Base-by-base conservation (phyloP, 2,797 vertebrate species). In the Sus cebifrons region DNA sequence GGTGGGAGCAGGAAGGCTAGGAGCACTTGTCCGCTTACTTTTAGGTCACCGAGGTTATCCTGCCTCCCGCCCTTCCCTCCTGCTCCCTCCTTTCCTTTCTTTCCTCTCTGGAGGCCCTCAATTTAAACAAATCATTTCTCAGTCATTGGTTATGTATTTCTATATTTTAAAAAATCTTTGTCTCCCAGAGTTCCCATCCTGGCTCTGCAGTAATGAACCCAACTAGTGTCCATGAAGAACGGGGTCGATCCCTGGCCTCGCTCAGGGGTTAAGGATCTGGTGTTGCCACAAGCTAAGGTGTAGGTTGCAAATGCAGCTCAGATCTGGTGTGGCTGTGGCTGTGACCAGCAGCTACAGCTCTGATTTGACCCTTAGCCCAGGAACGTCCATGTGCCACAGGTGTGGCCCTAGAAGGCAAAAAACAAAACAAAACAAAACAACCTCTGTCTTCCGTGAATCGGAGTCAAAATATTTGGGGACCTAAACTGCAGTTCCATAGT, bases 381-480 rank as follows among this genome's bases (percentile, higher is more conserved):
- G 44, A 49, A 49, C 44, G 6, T 49, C 44, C 44, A 6, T 49
- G 6, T 10, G 44, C 44, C 44, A 49, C 44, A 49, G 44, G 44
- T 49, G 44, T 49, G 44, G 44, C 44, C 44, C 44, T 49, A 49
- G 6, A 49, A 49, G 9, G 44, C 44, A 49, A 49, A 49, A 36
- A 36, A 36, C 36, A 36, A 36, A 36, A 36, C 36, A 4, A 49
- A 49, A 49, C 6, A 6, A 27, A 64, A 83, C 74, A 12, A 70
- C 77, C 58, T 78, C 62, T 95, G 40, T 88, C n/a, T 82, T 95
- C 40, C 73, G 21, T 81, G 17, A 78, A 9, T 70, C 77, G 81
- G 67, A 58, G 40, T 88, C 62, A 78, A 81, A 88, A 40, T 49
- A 54, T 62, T 70, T 86, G 60, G 5, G 40, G 14, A 88, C 4